Evolutionary conservation across 30 jellyfish, hydroid and myxozoan species (phyloP), one percentile per base, ranked within the genome.

Genomic region (Mastigias papua): DNA sequence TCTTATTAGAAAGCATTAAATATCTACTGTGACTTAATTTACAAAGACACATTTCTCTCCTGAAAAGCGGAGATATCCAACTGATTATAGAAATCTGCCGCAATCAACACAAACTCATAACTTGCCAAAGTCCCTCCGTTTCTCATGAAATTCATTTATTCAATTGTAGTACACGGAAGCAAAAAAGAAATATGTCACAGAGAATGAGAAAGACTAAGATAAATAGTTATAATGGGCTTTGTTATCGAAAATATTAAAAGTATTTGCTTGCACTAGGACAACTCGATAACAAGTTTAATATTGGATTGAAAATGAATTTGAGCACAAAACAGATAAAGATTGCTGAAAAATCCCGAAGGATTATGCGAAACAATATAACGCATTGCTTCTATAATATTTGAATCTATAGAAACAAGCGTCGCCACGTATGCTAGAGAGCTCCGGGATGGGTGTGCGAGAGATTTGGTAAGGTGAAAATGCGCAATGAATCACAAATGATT

Each of bases 1-100:
- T 63, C 92, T 58, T 37, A 75, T 85, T 85, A 85, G 15, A 49
- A 26, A 21, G 93, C 25, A 60, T 83, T 48, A 71, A 23, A n/a
- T 29, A 66, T 37, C 77, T 0, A 83, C 86, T 81, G 84, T 54
- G 84, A 68, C 32, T 69, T 50, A 51, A 58, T 58, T 60, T 57
- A n/a, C 62, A 58, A n/a, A 42, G 61, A 48, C 34, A 58, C 28
- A 34, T 51, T 51, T 23, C 46, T n/a, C 63, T 76, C 60, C 51
- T 33, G 34, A 20, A 32, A 28, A 51, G 60, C 75, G 35, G 68
- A 48, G 89, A 78, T 31, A 1, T 7, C 76, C 76, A n/a, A 76
- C 87, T 19, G 76, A 13, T 51, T 16, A 51, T 51, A 51, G 67
- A 51, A 51, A 21, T 21, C 66, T 30, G 50, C 62, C 65, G 34